Evolutionary conservation across 1,140 invertebrate species (phyloP).

Genomic region (Reticulitermes speratus): DNA sequence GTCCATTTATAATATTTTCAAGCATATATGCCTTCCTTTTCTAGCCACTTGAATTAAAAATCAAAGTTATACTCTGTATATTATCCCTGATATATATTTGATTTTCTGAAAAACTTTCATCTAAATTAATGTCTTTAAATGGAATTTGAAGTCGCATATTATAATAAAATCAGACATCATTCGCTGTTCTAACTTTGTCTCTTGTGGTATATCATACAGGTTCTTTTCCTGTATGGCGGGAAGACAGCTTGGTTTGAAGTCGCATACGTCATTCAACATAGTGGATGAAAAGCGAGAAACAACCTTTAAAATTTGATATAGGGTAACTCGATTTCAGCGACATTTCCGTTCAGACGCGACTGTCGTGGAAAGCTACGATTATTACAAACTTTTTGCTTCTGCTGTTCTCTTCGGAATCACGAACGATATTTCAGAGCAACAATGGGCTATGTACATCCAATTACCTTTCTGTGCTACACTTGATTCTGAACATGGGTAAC

Average conservation of each 20-base stretch:
- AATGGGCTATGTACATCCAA: neutral
- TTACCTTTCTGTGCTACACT: neutral
- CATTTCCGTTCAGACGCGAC: conserved; percentile 12
- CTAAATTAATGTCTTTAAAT: no score
- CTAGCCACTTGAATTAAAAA: no score
- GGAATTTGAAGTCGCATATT: no score
- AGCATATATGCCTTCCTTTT: no score
- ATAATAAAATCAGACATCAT: no score
- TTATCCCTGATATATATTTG: no score
- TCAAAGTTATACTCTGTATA: no score
- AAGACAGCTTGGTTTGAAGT: conserved; percentile 1
- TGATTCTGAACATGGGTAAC: neutral
- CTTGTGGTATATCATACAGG: neutral
- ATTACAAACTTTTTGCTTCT: conserved; percentile 9
- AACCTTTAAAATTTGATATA: neutral
- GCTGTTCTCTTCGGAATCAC: neutral
- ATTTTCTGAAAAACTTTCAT: no score
- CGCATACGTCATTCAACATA: neutral
- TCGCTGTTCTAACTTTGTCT: neutral
- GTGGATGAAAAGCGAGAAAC: neutral
- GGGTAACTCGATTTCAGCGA: conserved; percentile 17
- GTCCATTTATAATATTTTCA: no score
- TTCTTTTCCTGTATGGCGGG: neutral
- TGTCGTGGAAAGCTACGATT: neutral
- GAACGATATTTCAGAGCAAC: neutral